These are phyloP conservation scores for Drosophila pruinosa DNA, from an alignment of 1,140 invertebrate genomes.

Conservation along the genomic window DNA sequence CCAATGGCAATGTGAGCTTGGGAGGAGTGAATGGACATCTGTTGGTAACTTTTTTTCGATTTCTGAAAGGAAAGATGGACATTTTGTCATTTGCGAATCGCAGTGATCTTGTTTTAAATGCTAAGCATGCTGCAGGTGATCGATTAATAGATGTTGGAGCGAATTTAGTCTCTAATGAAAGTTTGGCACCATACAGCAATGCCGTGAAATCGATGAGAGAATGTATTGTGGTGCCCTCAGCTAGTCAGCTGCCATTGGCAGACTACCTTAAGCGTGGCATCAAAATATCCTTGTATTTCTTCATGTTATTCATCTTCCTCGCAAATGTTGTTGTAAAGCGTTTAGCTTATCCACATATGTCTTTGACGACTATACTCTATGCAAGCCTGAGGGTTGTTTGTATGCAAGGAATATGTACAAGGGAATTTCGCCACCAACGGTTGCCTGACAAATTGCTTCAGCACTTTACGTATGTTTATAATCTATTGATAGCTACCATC, in stretches of 20 bases:
- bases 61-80: not conserved
- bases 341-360: not conserved
- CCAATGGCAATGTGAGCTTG: not conserved
- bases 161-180: not conserved
- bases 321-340: not conserved
- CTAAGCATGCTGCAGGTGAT: not conserved
- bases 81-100: not conserved
- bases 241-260: not conserved
- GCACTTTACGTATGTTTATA: not conserved
- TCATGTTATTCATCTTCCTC: not conserved
- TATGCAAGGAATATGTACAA: not conserved
- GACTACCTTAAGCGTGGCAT: not conserved
- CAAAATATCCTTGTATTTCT: not conserved
- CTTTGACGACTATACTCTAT: not conserved
- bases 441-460: not conserved
- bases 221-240: not conserved
- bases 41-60: not conserved
- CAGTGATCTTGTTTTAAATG: not conserved
- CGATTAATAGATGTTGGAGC: not conserved
- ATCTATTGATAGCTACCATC: not conserved
- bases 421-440: not conserved
- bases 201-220: not conserved
- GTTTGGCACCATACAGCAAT: not conserved
- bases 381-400: not conserved
- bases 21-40: not conserved